Percentiles rank a stretch among this genome's conserved stretches.
These are phyloP conservation scores for Micromesistius poutassou DNA, from an alignment of 2,797 vertebrate species.

Conservation along the genomic window DNA sequence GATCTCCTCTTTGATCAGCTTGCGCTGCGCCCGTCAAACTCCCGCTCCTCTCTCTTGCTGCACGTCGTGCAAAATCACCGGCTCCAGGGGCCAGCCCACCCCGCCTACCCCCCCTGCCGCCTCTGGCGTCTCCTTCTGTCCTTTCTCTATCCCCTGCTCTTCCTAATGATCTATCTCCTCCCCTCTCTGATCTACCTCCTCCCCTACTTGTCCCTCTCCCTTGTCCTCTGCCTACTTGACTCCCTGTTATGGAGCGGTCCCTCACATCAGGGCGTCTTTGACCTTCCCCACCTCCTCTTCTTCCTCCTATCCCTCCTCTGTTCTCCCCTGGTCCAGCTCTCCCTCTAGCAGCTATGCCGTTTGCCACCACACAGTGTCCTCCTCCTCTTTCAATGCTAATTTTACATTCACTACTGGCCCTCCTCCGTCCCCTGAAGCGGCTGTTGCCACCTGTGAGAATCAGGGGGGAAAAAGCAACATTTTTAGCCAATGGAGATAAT, in stretches of 20 bases:
- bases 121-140: slow-evolving; percentile 8
- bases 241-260: not conserved
- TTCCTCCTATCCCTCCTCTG: not conserved
- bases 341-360: not conserved
- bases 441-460: slow-evolving; percentile 4
- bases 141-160: not conserved
- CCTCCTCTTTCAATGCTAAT: not conserved
- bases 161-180: not conserved
- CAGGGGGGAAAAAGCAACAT: slow-evolving; percentile 25
- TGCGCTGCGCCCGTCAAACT: not conserved
- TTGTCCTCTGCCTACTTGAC: not conserved
- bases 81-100: not conserved
- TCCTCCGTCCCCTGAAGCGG: not conserved
- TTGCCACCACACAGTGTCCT: not conserved
- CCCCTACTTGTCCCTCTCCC: slow-evolving; percentile 6
- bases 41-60: slow-evolving; percentile 1
- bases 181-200: slow-evolving; percentile 1
- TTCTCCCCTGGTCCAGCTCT: not conserved
- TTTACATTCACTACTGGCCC: not conserved
- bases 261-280: not conserved
- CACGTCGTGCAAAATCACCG: not conserved
- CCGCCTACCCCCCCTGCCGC: not conserved
- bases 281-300: not conserved
- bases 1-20: not conserved
- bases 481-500: not conserved